These are phyloP conservation scores for Festucalex cinctus DNA, from an alignment of 2,113 vertebrate species.

Conservation along the genomic window DNA sequence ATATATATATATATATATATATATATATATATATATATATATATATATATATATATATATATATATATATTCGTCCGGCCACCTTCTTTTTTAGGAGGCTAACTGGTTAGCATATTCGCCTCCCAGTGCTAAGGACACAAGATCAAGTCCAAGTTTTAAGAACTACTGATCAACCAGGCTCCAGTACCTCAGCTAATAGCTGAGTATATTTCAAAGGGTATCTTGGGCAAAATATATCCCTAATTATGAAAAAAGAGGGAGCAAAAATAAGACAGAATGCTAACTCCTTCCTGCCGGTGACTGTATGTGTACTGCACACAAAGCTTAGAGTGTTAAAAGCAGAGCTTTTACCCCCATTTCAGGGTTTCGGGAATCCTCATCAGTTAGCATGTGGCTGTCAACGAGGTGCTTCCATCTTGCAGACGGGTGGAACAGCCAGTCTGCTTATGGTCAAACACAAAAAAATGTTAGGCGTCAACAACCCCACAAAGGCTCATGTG, in stretches of 20 bases:
- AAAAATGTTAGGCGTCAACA: conserved; percentile 26
- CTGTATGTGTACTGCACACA: background rate
- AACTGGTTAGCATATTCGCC: too few relatives aligned
- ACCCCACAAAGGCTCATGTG: conserved; percentile 30
- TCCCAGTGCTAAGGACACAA: too few relatives aligned
- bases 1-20: too few relatives aligned
- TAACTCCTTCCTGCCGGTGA: background rate
- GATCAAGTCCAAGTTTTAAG: too few relatives aligned
- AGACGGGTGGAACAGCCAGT: conserved; percentile 13
- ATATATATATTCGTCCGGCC: too few relatives aligned
- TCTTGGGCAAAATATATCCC: background rate
- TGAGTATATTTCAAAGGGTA: background rate
- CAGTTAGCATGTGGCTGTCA: conserved; percentile 32
- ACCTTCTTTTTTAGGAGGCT: too few relatives aligned
- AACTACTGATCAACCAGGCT: too few relatives aligned
- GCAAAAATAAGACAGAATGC: background rate
- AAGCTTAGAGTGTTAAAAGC: conserved; percentile 11
- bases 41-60: too few relatives aligned
- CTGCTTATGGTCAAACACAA: conserved; percentile 17
- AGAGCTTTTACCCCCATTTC: conserved; percentile 12
- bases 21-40: too few relatives aligned
- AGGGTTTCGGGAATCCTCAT: conserved; percentile 26
- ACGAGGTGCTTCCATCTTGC: conserved; percentile 18
- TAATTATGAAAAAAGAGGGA: background rate
- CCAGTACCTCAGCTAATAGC: too few relatives aligned